phyloP scores from a whole-genome alignment of 92 coral and sea anemone genomes.

The Bergia sp. region DNA sequence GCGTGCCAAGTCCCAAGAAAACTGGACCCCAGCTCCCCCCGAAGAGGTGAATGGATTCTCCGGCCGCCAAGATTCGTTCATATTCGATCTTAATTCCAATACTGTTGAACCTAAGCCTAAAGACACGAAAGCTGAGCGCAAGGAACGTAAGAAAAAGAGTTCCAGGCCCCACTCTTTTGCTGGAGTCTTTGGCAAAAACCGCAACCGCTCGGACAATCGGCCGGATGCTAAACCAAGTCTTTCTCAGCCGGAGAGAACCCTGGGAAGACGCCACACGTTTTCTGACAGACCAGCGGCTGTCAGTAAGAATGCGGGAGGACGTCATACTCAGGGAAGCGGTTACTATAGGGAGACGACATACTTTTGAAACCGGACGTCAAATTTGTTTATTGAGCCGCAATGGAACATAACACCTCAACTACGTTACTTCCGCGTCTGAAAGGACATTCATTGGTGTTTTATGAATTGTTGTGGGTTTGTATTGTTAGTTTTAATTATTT shows the following conservation, averaged over 20 bases:
- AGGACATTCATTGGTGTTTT: too few relatives aligned
- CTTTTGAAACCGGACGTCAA: not conserved
- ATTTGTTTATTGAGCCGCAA: not conserved
- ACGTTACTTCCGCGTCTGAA: too few relatives aligned
- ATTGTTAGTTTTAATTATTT: too few relatives aligned
- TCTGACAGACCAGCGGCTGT: not conserved
- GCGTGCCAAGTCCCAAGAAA: constrained; percentile 23
- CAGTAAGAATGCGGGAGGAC: not conserved
- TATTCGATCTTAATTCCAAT: constrained; percentile 5
- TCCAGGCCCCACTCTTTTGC: constrained; percentile 31
- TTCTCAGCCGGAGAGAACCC: not conserved
- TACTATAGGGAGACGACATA: constrained; percentile 12
- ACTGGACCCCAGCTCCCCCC: not conserved
- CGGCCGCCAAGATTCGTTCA: not conserved
- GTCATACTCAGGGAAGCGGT: not conserved
- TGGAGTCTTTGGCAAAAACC: not conserved
- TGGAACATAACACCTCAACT: too few relatives aligned
- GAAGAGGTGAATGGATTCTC: not conserved
- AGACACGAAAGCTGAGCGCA: constrained; percentile 4
- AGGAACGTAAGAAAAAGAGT: not conserved
- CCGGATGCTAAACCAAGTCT: not conserved
- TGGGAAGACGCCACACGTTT: constrained; percentile 29
- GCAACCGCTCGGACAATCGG: not conserved
- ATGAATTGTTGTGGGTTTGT: too few relatives aligned
- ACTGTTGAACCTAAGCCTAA: not conserved